Evolutionary conservation across 2,888 invertebrate species (phyloP), one percentile per base, ranked within the genome.

Genomic region (Zygogramma bicolorata): DNA sequence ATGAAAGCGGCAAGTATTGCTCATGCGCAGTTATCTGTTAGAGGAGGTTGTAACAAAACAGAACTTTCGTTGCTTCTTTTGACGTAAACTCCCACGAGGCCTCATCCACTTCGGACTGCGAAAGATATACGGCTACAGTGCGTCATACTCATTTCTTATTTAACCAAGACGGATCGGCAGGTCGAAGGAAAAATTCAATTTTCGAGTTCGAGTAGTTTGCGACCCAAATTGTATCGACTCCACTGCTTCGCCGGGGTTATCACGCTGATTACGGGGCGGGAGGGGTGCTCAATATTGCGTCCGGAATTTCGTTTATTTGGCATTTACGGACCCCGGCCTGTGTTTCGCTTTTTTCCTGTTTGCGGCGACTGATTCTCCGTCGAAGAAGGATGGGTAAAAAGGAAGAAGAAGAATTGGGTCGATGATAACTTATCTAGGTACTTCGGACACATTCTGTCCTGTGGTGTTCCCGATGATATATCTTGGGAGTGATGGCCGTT

Each of bases 331-430:
- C 25, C n/a, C 8, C 25, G 53, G 15, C 25, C 7, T n/a, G n/a
- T n/a, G 53, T 53, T 53, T 27, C 53, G 53, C 27, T 53, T 53
- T 25, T 53, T n/a, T n/a, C 25, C 53, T 25, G n/a, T 53, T 53
- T 15, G 53, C 53, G 27, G 53, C n/a, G 27, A n/a, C 27, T 5
- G 25, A 25, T n/a, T 53, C n/a, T 4, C 53, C 6, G 53, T 8
- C 1, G 7, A 1, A 8, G 49, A 7, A 10, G 13, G 22, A 20
- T 5, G 7, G 13, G 13, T 5, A 40, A 15, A n/a, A n/a, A 53
- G n/a, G 25, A 53, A 53, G 20, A 25, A 53, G 5, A 53, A 25
- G 7, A 25, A 13, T 53, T 13, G 27, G 13, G 27, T 53, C 25
- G 13, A n/a, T 15, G 53, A 53, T 53, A 25, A 53, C 25, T 49